Percentiles rank a stretch among this genome's conserved stretches.
Conservation (phyloP, 2,113 vertebrate genomes). For the Ranitomeya imitator region DNA sequence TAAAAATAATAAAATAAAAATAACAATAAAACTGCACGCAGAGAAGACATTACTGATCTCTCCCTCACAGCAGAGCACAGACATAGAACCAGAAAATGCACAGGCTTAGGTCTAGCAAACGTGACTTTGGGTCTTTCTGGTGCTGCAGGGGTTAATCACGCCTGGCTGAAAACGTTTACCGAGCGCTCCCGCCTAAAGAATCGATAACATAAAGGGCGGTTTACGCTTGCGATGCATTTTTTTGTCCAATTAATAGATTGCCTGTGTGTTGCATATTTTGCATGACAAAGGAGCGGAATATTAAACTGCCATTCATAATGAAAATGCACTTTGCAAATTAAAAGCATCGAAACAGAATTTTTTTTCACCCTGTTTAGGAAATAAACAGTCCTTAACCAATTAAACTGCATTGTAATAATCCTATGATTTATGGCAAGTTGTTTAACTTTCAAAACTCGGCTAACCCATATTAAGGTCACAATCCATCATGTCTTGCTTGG, state of each 20-base stretch:
- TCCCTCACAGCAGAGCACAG: not conserved
- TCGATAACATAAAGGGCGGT: constrained; percentile 83
- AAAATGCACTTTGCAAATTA: constrained; percentile 99
- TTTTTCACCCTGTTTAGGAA: constrained; percentile 97
- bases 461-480: constrained; percentile 99
- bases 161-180: constrained; percentile 82
- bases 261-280: constrained; percentile 96
- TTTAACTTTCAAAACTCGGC: constrained; percentile 99
- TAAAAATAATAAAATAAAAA: constrained; percentile 34
- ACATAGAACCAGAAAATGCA: not conserved
- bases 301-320: constrained; percentile 99
- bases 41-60: constrained; percentile 21
- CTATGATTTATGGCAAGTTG: constrained; percentile 99
- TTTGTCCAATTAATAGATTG: constrained; percentile 99
- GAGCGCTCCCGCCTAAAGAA: constrained; percentile 75
- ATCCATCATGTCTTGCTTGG: constrained; percentile 99
- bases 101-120: not conserved
- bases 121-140: not conserved
- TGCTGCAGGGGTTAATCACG: constrained; percentile 69
- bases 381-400: constrained; percentile 99
- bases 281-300: constrained; percentile 99
- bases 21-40: constrained; percentile 26
- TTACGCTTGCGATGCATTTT: constrained; percentile 94
- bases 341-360: constrained; percentile 97
- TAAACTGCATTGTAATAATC: constrained; percentile 99